phyloP scores from a whole-genome alignment of 2,888 invertebrate species.

The Heliconius ismenius region DNA sequence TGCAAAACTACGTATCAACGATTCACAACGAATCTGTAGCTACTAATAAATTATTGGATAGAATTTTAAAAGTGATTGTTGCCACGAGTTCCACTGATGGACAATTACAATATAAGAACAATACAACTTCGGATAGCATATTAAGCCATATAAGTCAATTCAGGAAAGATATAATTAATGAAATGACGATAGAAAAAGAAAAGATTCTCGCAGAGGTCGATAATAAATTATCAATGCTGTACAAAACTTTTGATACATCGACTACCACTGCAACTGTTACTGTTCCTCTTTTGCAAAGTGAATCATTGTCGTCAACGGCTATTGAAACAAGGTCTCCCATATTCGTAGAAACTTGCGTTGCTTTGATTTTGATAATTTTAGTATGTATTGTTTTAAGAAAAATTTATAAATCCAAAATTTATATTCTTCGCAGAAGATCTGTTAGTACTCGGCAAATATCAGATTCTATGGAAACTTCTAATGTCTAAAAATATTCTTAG shows the following conservation, averaged over 20 bases:
- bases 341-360: constrained; percentile 53
- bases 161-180: constrained; percentile 46
- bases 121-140: constrained; percentile 20
- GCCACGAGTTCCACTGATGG: constrained; percentile 28
- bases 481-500: constrained; percentile 45
- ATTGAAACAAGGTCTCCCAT: constrained; percentile 29
- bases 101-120: constrained; percentile 9
- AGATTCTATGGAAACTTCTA: constrained; percentile 54
- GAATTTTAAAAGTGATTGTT: constrained; percentile 45
- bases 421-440: constrained; percentile 49
- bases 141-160: constrained; percentile 21
- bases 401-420: constrained; percentile 52
- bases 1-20: constrained; percentile 12
- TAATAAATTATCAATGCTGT: constrained; percentile 42
- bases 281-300: constrained; percentile 1
- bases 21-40: constrained; percentile 34
- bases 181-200: constrained; percentile 46
- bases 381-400: constrained; percentile 52
- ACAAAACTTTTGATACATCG: constrained; percentile 28
- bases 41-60: constrained; percentile 46
- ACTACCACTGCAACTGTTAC: background rate
- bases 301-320: constrained; percentile 3
- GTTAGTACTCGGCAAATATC: constrained; percentile 54
- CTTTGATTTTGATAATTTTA: constrained; percentile 53
- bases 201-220: constrained; percentile 47